Percentiles rank a stretch among this genome's conserved stretches.
These are phyloP conservation scores for Tenebrosternarchus preto DNA, from an alignment of 2,113 vertebrate species.

Conservation along the genomic window DNA sequence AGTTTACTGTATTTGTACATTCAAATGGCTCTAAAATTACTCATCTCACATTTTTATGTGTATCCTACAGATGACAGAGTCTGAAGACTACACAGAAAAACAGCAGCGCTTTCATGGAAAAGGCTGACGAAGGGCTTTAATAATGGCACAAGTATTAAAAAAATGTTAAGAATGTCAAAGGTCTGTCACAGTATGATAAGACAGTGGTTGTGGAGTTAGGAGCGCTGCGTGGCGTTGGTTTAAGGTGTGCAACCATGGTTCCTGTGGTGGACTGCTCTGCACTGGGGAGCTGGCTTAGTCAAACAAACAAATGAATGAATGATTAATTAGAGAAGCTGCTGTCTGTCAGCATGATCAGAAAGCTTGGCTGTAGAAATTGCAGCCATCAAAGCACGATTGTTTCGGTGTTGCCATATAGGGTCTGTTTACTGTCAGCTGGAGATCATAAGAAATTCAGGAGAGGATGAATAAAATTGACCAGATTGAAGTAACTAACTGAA, in stretches of 20 bases:
- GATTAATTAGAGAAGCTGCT: not conserved
- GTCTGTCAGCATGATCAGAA: not conserved
- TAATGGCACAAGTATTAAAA: conserved; percentile 29
- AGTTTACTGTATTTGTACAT: too few relatives aligned
- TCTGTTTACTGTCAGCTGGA: not conserved
- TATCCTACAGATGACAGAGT: conserved; percentile 60
- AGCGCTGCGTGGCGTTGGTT: not conserved
- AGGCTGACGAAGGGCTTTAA: conserved; percentile 37
- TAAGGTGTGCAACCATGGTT: too few relatives aligned
- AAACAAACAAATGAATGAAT: not conserved
- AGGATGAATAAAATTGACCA: not conserved
- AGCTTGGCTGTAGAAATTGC: not conserved
- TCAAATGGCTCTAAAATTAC: too few relatives aligned
- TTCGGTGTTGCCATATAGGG: not conserved
- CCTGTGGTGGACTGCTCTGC: too few relatives aligned
- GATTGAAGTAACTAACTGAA: not conserved
- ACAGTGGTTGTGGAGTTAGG: conserved; percentile 5
- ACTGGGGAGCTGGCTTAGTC: not conserved
- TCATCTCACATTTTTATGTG: conserved; percentile 11
- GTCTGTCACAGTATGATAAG: not conserved
- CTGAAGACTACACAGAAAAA: conserved; percentile 55
- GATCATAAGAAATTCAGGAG: not conserved
- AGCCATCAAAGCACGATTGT: not conserved
- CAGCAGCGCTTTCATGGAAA: conserved; percentile 44
- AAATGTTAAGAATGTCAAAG: conserved; percentile 10